Conservation (phyloP, 2,113 vertebrate species). For the Peucedramus taeniatus region DNA sequence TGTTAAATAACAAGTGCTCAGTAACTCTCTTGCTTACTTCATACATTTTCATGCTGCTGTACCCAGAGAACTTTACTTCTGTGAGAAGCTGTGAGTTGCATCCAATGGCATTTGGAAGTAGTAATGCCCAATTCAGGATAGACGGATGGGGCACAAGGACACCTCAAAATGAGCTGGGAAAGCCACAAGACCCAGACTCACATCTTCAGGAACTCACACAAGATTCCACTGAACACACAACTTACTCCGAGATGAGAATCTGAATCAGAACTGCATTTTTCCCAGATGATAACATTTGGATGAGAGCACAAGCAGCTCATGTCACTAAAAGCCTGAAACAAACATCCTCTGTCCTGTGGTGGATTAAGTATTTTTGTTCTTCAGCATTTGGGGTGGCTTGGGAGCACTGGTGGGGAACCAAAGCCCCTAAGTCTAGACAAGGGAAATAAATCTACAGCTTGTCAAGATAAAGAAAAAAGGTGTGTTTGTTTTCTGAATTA, state of each 20-base stretch:
- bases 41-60: background rate
- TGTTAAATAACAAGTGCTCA: background rate
- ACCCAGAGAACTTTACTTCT: background rate
- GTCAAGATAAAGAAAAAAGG: background rate
- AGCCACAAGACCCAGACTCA: fast-evolving
- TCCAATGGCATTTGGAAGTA: background rate
- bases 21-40: background rate
- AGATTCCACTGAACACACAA: background rate
- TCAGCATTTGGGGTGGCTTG: background rate
- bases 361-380: background rate
- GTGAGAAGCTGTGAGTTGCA: background rate
- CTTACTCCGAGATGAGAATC: background rate
- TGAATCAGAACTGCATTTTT: background rate
- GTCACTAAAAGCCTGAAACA: background rate
- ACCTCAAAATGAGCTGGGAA: background rate
- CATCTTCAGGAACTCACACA: background rate
- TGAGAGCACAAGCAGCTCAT: background rate
- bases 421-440: background rate
- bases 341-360: background rate
- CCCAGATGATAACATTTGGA: background rate
- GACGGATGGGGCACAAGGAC: background rate
- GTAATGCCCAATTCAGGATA: background rate
- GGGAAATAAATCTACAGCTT: background rate
- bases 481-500: constrained; percentile 7
- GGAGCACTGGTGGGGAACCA: background rate